Evolutionary conservation across 2,888 invertebrate genomes (phyloP).

Genomic region (Anaspis maculata): DNA sequence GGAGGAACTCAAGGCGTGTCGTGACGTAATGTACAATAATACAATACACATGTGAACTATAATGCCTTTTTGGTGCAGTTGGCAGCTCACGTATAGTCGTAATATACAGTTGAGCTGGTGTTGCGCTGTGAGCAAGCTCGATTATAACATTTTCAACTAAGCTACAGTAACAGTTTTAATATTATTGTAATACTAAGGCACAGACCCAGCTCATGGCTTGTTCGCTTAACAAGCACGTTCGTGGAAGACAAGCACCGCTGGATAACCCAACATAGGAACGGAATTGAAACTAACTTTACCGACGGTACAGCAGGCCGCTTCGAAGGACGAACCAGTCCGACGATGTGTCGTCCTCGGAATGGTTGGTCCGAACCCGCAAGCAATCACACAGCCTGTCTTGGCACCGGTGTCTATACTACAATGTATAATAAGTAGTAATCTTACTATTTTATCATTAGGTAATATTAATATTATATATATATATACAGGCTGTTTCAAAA

Average conservation of each 20-base stretch:
- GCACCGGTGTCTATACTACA: constrained; percentile 28
- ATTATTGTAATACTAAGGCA: constrained; percentile 47
- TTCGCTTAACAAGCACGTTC: constrained; percentile 38
- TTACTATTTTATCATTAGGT: constrained; percentile 25
- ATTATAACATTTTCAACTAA: constrained; percentile 36
- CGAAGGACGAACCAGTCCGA: constrained; percentile 11
- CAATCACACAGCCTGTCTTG: constrained; percentile 30
- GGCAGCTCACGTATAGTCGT: constrained; percentile 23
- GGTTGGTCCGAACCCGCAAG: constrained; percentile 14
- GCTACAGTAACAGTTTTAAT: constrained; percentile 41
- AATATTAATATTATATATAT: no score
- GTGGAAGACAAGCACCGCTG: constrained; percentile 44
- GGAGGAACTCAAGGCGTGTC: constrained; percentile 10
- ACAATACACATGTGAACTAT: constrained; percentile 28
- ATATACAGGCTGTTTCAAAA: no score
- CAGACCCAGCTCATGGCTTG: constrained; percentile 45
- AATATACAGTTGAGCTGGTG: constrained; percentile 29
- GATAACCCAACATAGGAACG: constrained; percentile 43
- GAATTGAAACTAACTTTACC: constrained; percentile 29
- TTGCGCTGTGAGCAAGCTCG: constrained; percentile 40
- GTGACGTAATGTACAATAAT: constrained; percentile 24
- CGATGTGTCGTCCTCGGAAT: constrained; percentile 23
- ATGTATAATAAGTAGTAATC: constrained; percentile 16
- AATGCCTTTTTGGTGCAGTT: constrained; percentile 28
- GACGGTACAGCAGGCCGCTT: constrained; percentile 7